Base-by-base conservation (phyloP, 2,113 vertebrate genomes). In the Corapipo altera region DNA sequence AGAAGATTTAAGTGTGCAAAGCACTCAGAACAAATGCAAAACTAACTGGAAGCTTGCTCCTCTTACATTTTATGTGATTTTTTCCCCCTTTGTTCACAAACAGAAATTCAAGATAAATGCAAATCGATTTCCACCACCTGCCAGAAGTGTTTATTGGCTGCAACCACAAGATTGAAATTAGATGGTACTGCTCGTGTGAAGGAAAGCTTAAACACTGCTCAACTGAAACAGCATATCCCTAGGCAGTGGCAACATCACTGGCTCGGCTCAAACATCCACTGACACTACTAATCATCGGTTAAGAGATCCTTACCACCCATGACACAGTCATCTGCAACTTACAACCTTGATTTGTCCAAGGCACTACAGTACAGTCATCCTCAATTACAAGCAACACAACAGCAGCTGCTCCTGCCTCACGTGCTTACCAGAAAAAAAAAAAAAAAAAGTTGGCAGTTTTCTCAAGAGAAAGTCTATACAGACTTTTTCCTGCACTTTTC, bases 261-360 rank as follows among this genome's bases (percentile, higher is more conserved):
- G 39, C 73, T 74, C 46, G 43, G 58, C 51, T 89, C 21, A 43
- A 91, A 32, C 65, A 72, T 39, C 52, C 52, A 52, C 43, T 67
- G 80, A 81, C 86, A 84, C 30, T 64, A 44, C 22, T 77, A 92
- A 84, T 92, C 76, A 92, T 12, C 2, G 0, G 39, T 67, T 81
- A 81, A 74, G 65, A 92, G 76, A 93, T 59, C 39, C 35, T 91
- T 44, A 92, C 61, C 62, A 91, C 48, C 19, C 61, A 72, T 1
- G 52, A 91, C 89, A 92, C 6, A 87, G 52, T 75, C 69, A 93
- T 70, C 72, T 91, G 39, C 79, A 92, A 77, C 85, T 81, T 86
- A 91, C 72, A 95, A 44, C 44, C 59, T 51, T 86, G 59, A 93
- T 93, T 84, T 83, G 70, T 66, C 61, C 22, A 2, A 82, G 62